A percentile compares a stretch with the other conserved stretches of the same genome.
phyloP scores from a whole-genome alignment of 2,113 vertebrate genomes.

The Saccopteryx leptura region DNA sequence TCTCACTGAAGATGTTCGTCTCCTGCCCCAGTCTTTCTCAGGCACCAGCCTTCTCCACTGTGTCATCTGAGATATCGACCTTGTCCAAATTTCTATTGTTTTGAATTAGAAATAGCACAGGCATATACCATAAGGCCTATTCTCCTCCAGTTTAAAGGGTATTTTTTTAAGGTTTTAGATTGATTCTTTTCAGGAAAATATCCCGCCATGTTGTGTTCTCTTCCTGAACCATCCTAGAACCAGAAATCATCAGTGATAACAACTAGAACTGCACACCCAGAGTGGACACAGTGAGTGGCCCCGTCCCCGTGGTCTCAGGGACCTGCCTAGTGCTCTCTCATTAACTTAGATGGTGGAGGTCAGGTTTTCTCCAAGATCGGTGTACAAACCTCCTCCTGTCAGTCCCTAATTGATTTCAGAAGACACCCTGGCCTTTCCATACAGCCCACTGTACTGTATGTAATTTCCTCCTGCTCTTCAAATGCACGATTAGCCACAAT shows the following conservation, averaged over 20 bases:
- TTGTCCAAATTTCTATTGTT: background rate
- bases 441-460: background rate
- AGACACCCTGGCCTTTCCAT: constrained; percentile 4
- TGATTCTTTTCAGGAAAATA: background rate
- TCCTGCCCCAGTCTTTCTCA: background rate
- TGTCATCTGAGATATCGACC: background rate
- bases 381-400: background rate
- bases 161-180: background rate
- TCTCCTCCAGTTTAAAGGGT: background rate
- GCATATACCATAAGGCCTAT: background rate
- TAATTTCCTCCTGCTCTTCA: constrained; percentile 21
- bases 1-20: background rate
- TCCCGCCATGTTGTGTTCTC: background rate
- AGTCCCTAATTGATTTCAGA: constrained; percentile 27
- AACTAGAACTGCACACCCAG: fast-evolving
- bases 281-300: background rate
- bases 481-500: background rate
- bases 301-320: fast-evolving
- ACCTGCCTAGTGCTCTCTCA: background rate
- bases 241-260: background rate
- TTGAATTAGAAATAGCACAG: background rate
- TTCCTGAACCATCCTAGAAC: background rate
- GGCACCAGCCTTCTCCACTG: background rate
- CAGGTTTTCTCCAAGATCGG: background rate
- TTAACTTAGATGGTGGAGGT: background rate